phyloP scores from a whole-genome alignment of 2,797 vertebrate species.

The Peromyscus melanophrys region DNA sequence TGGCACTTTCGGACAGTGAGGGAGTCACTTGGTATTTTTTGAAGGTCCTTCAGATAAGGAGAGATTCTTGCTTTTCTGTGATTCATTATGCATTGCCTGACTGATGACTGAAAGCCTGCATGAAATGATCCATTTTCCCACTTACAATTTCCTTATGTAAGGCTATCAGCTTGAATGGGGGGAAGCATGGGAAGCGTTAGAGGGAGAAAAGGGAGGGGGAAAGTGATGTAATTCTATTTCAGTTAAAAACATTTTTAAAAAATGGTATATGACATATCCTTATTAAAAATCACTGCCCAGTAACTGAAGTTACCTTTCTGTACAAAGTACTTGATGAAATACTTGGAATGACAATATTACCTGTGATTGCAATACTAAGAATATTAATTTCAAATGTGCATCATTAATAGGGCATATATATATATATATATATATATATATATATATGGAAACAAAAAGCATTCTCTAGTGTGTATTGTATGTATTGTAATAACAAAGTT shows the following conservation, averaged over 20 bases:
- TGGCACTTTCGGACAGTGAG: conserved; percentile 58
- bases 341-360: not conserved
- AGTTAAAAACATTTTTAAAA: not conserved
- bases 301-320: conserved; percentile 29
- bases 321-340: conserved; percentile 7
- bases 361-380: not conserved
- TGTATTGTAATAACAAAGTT: not conserved
- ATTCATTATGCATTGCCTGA: conserved; percentile 5
- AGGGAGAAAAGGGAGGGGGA: no score
- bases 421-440: no score
- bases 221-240: not conserved
- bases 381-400: not conserved
- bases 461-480: not conserved
- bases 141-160: not conserved
- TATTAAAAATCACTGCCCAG: not conserved
- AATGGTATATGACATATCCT: not conserved
- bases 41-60: conserved; percentile 60
- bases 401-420: not conserved
- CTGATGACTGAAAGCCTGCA: not conserved
- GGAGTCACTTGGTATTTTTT: conserved; percentile 13
- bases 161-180: not conserved
- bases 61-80: conserved; percentile 41
- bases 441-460: not conserved
- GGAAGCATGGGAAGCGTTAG: not conserved
- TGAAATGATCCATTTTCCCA: not conserved